Evolutionary conservation across 2,888 invertebrate species (phyloP).

Genomic region (Zonitis immaculata): DNA sequence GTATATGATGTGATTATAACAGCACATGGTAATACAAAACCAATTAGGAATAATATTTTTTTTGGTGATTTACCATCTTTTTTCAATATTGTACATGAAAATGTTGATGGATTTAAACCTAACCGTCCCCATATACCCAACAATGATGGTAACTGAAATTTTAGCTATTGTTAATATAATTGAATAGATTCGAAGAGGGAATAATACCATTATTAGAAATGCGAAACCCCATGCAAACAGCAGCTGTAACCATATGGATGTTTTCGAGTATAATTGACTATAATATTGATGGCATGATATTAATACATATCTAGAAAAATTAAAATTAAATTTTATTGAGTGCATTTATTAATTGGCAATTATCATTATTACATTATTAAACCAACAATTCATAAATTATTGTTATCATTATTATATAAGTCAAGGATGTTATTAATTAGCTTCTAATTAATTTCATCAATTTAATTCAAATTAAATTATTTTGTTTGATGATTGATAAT

Average conservation of each 20-base stretch:
- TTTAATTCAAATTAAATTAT: background rate
- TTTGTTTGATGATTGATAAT: constrained; percentile 4
- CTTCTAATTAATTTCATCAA: background rate
- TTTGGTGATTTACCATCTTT: constrained; percentile 77
- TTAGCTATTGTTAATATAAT: constrained; percentile 21
- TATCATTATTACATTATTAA: too few relatives aligned
- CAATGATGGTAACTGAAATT: constrained; percentile 68
- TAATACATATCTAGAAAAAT: constrained; percentile 65
- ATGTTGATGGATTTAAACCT: constrained; percentile 73
- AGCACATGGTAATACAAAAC: constrained; percentile 77
- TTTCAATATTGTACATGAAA: constrained; percentile 83
- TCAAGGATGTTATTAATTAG: background rate
- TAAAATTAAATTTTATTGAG: too few relatives aligned
- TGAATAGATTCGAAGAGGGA: background rate
- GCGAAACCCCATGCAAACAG: constrained; percentile 75
- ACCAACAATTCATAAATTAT: too few relatives aligned
- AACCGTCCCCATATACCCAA: constrained; percentile 80
- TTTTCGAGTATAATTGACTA: constrained; percentile 68
- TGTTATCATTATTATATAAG: background rate
- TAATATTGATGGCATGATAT: constrained; percentile 80
- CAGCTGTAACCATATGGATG: constrained; percentile 73
- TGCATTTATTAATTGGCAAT: too few relatives aligned
- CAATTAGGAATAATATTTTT: constrained; percentile 76
- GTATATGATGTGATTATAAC: constrained; percentile 82
- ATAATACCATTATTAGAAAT: constrained; percentile 62